phyloP scores from a whole-genome alignment of 1,140 invertebrate species.

The Pseudomyrmex sp. region DNA sequence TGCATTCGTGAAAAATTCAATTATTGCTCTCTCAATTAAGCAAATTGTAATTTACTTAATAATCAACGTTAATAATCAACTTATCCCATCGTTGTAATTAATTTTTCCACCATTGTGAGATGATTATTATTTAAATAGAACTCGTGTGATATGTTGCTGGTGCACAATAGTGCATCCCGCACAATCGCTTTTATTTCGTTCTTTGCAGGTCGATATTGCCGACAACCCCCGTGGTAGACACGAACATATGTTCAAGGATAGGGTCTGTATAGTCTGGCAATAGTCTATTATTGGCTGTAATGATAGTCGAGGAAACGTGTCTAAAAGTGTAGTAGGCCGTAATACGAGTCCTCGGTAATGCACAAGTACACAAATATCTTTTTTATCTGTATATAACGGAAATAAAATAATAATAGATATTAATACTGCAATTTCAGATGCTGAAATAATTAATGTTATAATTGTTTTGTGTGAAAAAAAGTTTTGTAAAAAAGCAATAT shows the following conservation, averaged over 20 bases:
- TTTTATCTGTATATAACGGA: too few species aligned
- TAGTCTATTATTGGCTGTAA: conserved; percentile 40
- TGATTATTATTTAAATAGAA: conserved; percentile 1
- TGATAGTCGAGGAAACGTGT: conserved; percentile 17
- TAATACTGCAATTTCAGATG: too few species aligned
- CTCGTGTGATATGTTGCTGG: conserved; percentile 34
- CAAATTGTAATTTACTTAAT: neutral
- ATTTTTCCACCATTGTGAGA: neutral
- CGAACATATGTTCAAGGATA: conserved; percentile 67
- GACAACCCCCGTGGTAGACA: conserved; percentile 61
- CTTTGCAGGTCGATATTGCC: conserved; percentile 66
- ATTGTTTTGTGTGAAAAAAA: too few species aligned
- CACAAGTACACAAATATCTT: neutral
- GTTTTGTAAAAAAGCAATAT: neutral
- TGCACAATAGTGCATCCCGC: conserved; percentile 12
- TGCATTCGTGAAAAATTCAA: too few species aligned
- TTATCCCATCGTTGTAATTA: neutral
- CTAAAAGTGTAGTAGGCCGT: conserved; percentile 3
- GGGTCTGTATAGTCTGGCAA: conserved; percentile 38
- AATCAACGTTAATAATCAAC: neutral
- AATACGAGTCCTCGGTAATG: neutral
- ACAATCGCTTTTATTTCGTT: conserved; percentile 66
- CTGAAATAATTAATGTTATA: too few species aligned
- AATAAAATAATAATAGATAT: too few species aligned
- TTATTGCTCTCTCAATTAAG: too few species aligned